Evolutionary conservation across 2,113 vertebrate genomes (phyloP), one percentile per base, ranked within the genome.

Genomic region (Cyprinus carpio): DNA sequence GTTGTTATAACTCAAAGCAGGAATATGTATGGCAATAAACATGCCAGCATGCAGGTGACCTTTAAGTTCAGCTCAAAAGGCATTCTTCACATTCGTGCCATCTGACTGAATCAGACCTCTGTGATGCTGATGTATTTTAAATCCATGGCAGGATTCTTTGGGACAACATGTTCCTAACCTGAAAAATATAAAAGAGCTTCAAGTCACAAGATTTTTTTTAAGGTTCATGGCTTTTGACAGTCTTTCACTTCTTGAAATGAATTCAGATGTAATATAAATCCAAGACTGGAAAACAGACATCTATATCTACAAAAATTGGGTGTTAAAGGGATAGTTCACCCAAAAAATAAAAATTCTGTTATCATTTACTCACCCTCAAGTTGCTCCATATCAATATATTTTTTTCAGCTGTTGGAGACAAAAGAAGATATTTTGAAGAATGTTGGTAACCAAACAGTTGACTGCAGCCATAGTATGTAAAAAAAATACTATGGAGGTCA

Each of bases 31-130:
- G 81, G n/a, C 54, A 72, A 75, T 67, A 76, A 81, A 74, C 8
- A 11, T 4, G 18, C 4, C 31, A 69, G 78, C 54, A 37, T 81
- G 71, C 27, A 74, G 49, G 71, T 62, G 81, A 82, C 37, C 37
- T 62, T 82, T 85, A 27, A 65, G 69, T 84, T 87, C 75, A 65
- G 27, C 60, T 67, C 43, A 87, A 77, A 84, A 75, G n/a, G 16
- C 67, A 84, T 87, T 84, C 86, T 77, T 85, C 77, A 82, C 62
- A 82, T 85, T 82, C 15, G 69, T 77, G 62, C 34, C 71, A 84
- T 87, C 71, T 43, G 37, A 20, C 23, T 18, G 71, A 82, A 51
- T 76, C 75, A 51, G 62, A 72, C 13, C n/a, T 72, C 65, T 80
- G 27, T 51, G 77, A 43, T 31, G 46, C 10, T 18, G 6, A 40